phyloP scores from a whole-genome alignment of 2,797 vertebrate species.

The Malurus splendens region DNA sequence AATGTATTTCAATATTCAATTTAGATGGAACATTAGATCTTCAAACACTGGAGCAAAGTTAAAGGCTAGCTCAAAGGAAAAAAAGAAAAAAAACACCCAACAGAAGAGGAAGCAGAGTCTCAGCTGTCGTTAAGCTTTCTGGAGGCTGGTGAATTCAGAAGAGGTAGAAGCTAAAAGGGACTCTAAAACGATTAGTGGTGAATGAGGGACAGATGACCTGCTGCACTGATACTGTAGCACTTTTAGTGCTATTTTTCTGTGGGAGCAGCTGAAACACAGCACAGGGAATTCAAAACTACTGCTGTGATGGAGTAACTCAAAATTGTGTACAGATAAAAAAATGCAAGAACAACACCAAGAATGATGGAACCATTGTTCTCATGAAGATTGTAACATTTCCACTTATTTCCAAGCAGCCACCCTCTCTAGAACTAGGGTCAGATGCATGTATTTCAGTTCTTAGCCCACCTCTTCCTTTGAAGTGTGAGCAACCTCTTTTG shows the following conservation, averaged over 20 bases:
- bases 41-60: conserved; percentile 11
- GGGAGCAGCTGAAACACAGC: background rate
- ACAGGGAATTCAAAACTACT: background rate
- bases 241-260: background rate
- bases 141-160: background rate
- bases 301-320: background rate
- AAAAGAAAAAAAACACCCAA: background rate
- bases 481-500: background rate
- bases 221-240: background rate
- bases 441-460: background rate
- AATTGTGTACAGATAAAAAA: background rate
- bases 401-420: background rate
- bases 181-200: accelerated
- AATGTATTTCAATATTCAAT: conserved; percentile 11
- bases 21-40: background rate
- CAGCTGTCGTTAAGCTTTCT: background rate
- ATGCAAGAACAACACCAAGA: background rate
- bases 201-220: background rate
- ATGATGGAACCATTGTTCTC: background rate
- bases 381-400: background rate
- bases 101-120: background rate
- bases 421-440: background rate
- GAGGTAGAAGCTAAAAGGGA: background rate
- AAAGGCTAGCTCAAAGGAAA: conserved; percentile 12
- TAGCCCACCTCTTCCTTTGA: background rate